Evolutionary conservation across 1,140 invertebrate species (phyloP), one percentile per base, ranked within the genome.

Genomic region (Potamilus streckersoni): DNA sequence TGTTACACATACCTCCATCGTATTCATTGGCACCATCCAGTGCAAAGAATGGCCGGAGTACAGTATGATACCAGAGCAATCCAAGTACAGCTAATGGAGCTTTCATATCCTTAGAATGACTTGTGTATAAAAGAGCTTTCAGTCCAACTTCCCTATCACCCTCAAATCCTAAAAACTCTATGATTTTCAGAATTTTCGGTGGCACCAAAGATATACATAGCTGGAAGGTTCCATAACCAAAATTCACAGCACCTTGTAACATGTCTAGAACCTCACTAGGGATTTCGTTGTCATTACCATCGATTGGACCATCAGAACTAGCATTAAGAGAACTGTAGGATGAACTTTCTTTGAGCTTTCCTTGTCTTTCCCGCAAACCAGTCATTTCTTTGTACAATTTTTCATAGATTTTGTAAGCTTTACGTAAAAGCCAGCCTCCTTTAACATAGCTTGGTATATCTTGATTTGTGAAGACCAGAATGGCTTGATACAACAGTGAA

Each of bases 381-480:
- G 91, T 85, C 63, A 94, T 91, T 79, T 94, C 92, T 68, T 90
- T 91, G 79, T 94, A 93, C 15, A 93, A 91, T 83, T 92, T 92
- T 73, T 94, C 93, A 85, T 95, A 95, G 74, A 93, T 91, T 83
- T 94, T 93, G 93, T 93, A 95, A 0, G 94, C 93, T 87, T 93
- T 94, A 16, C 94, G 87, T 64, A 95, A 87, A 75, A 93, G 91
- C 93, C 94, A 94, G 12, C 93, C 94, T 15, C 93, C 94, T 79
- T 93, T 93, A 19, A 95, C 92, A 82, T 93, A 94, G 60, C 93
- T 92, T 2, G 92, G 91, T 14, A 94, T 89, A 84, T 94, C 93
- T 84, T 94, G 93, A 78, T 93, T 92, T 0, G 93, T 89, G 75
- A 94, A 92, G 14, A 92, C 92, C 13, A 94, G 86, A 71, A 94